Percentiles rank a stretch among this genome's conserved stretches.
phyloP scores from a whole-genome alignment of 2,797 vertebrate genomes.

The Malurus splendens region DNA sequence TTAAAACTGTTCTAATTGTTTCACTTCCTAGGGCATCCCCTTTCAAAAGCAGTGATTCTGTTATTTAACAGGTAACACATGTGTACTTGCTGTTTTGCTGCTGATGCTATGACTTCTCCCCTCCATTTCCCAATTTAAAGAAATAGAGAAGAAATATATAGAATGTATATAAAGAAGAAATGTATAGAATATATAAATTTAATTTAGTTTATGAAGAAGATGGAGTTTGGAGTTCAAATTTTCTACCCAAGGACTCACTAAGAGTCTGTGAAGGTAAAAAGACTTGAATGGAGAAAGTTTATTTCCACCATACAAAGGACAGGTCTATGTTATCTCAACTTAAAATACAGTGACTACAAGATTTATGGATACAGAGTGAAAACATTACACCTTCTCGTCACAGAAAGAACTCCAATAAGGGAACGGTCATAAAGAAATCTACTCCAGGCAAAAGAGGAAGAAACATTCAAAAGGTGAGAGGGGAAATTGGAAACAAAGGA shows the following conservation, averaged over 20 bases:
- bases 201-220: not conserved
- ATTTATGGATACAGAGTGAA: not conserved
- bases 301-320: not conserved
- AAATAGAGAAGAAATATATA: conserved; percentile 34
- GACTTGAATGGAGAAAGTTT: not conserved
- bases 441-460: not conserved
- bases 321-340: not conserved
- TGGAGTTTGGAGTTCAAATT: not conserved
- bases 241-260: not conserved
- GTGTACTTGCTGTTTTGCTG: conserved; percentile 33
- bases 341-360: not conserved
- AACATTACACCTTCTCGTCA: not conserved
- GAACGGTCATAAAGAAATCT: not conserved
- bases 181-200: not conserved
- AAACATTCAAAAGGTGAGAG: conserved; percentile 3
- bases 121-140: conserved; percentile 17
- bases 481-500: not conserved
- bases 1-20: conserved; percentile 53
- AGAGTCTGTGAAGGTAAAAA: not conserved
- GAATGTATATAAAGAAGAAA: not conserved
- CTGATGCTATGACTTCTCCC: conserved; percentile 18
- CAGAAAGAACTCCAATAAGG: not conserved
- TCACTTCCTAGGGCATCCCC: conserved; percentile 47
- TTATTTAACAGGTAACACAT: conserved; percentile 61
- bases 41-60: conserved; percentile 50